Percentiles rank a stretch among this genome's conserved stretches.
phyloP scores from a whole-genome alignment of 2,797 vertebrate genomes.

The Crax fasciolata region DNA sequence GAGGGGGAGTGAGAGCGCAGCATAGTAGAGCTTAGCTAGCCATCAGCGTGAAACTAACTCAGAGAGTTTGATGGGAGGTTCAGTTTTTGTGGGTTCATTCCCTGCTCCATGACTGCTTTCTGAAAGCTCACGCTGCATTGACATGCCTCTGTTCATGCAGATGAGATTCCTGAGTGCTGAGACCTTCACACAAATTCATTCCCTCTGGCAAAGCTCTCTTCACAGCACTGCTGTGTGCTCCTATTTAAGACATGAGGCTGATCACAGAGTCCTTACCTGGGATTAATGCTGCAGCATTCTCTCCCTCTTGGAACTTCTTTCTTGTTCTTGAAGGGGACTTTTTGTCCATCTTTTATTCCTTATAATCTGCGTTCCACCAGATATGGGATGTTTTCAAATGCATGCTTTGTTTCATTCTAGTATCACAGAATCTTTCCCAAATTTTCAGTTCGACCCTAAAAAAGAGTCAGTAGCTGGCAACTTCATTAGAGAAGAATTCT shows the following conservation, averaged over 20 bases:
- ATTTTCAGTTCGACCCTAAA: background rate
- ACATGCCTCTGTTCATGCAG: background rate
- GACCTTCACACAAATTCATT: background rate
- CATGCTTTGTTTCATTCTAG: background rate
- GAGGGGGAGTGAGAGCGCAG: background rate
- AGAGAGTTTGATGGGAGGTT: background rate
- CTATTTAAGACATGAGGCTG: background rate
- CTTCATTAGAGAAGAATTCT: background rate
- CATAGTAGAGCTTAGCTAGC: background rate
- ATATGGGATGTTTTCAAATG: background rate
- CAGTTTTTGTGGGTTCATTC: background rate
- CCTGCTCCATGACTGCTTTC: background rate
- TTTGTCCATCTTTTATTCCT: background rate
- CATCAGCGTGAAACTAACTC: accelerated
- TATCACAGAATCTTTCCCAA: background rate
- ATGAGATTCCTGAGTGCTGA: background rate
- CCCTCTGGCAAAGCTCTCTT: background rate
- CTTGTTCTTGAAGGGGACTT: background rate
- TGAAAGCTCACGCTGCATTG: background rate
- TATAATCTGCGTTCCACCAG: background rate
- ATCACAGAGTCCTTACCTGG: background rate
- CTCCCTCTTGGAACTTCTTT: background rate
- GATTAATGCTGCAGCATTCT: background rate
- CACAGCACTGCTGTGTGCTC: background rate
- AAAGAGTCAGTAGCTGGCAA: background rate